A percentile compares a stretch with the other conserved stretches of the same genome.
phyloP scores from a whole-genome alignment of 2,888 invertebrate genomes.

The Euphydryas editha region DNA sequence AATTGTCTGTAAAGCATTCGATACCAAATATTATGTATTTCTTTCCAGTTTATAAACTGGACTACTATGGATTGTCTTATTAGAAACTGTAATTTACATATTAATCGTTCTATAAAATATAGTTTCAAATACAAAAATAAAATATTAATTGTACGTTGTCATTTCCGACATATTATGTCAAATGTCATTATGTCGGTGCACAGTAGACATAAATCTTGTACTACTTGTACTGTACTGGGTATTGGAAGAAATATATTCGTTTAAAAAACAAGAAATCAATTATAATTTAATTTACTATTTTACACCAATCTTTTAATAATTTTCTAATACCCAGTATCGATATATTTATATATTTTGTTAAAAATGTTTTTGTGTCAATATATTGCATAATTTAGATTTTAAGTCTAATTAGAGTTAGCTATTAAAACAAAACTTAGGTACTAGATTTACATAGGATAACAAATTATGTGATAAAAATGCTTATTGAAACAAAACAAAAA shows the following conservation, averaged over 20 bases:
- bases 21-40: conserved; percentile 61
- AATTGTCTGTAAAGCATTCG: conserved; percentile 58
- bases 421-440: conserved; percentile 46
- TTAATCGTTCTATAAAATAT: not conserved
- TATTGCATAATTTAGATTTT: conserved; percentile 76
- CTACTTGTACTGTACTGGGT: conserved; percentile 5
- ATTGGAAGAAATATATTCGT: conserved; percentile 2
- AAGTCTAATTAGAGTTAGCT: conserved; percentile 58
- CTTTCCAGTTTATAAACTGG: conserved; percentile 59
- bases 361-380: conserved; percentile 68
- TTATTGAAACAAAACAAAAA: conserved; percentile 51
- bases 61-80: not conserved
- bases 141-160: not conserved
- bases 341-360: conserved; percentile 24
- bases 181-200: not conserved
- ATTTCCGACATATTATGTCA: not conserved
- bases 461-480: conserved; percentile 71
- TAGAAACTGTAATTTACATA: not conserved
- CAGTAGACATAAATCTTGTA: not conserved
- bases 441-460: conserved; percentile 54
- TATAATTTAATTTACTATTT: conserved; percentile 13
- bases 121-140: not conserved
- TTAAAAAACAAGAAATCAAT: not conserved
- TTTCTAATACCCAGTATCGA: conserved; percentile 31
- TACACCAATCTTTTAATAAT: conserved; percentile 20